Evolutionary conservation across 1,140 invertebrate genomes (phyloP).

Genomic region (Panagrolaimus sp.): DNA sequence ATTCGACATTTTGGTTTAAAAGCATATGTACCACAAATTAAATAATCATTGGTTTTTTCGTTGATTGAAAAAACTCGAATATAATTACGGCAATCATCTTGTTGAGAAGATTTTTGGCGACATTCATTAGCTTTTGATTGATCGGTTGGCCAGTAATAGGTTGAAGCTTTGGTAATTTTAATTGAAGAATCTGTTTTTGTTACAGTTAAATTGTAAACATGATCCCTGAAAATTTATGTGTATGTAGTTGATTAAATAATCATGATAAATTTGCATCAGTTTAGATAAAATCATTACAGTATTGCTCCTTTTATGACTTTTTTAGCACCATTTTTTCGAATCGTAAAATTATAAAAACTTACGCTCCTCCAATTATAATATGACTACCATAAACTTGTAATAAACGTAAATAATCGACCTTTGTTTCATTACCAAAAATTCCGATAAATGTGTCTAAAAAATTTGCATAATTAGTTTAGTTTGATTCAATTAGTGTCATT

Average conservation of each 20-base stretch:
- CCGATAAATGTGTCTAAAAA: slow-evolving; percentile 11
- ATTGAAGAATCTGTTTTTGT: background rate
- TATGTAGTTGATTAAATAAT: too few species aligned
- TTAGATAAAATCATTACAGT: too few species aligned
- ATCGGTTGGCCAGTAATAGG: slow-evolving; percentile 6
- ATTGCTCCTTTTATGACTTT: background rate
- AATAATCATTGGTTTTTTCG: slow-evolving; percentile 66
- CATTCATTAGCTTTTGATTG: slow-evolving; percentile 6
- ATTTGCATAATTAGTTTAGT: background rate
- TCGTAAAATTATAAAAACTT: slow-evolving; percentile 61
- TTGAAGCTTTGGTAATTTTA: background rate
- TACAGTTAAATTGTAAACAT: slow-evolving; percentile 2
- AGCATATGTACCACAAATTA: slow-evolving; percentile 87
- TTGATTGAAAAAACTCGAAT: slow-evolving; percentile 77
- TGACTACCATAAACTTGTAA: slow-evolving; percentile 78
- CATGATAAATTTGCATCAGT: too few species aligned
- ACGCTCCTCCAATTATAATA: slow-evolving; percentile 83
- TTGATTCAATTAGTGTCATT: too few species aligned
- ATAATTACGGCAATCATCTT: slow-evolving; percentile 88
- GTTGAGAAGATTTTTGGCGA: background rate
- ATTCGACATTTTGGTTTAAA: slow-evolving; percentile 82
- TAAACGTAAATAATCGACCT: slow-evolving; percentile 78
- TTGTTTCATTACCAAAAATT: slow-evolving; percentile 58
- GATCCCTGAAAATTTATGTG: background rate
- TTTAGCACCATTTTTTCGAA: background rate